Percentiles rank a stretch among this genome's conserved stretches.
These are phyloP conservation scores for Vulpes lagopus DNA, from an alignment of 2,113 vertebrate genomes.

Conservation along the genomic window DNA sequence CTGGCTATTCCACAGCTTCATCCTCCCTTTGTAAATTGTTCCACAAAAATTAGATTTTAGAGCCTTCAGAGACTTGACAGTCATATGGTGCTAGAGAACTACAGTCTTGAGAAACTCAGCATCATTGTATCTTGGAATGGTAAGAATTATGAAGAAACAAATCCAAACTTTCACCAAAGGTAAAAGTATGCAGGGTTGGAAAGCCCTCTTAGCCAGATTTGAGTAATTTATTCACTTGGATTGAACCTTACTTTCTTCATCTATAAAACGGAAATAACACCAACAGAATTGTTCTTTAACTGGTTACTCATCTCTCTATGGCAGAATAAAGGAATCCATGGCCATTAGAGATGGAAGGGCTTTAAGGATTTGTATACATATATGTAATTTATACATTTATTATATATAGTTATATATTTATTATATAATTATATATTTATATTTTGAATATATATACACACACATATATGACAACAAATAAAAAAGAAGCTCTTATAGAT, in stretches of 20 bases:
- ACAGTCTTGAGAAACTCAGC: slow-evolving; percentile 45
- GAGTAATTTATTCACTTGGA: not conserved
- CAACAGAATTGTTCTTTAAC: not conserved
- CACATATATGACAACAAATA: not conserved
- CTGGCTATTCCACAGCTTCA: slow-evolving; percentile 40
- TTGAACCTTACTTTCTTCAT: not conserved
- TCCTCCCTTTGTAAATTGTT: slow-evolving; percentile 17
- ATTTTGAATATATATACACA: not conserved
- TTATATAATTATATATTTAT: not conserved
- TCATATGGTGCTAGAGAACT: slow-evolving; percentile 13
- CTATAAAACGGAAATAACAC: slow-evolving; percentile 18
- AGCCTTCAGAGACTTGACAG: not conserved
- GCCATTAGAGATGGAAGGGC: not conserved
- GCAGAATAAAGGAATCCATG: slow-evolving; percentile 30
- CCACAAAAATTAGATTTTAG: slow-evolving; percentile 55
- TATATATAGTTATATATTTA: not conserved
- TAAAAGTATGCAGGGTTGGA: not conserved
- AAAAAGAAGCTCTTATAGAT: not conserved
- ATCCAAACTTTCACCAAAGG: not conserved
- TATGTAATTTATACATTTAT: not conserved
- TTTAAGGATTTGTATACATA: not conserved
- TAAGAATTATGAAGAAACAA: slow-evolving; percentile 60
- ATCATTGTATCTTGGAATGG: not conserved
- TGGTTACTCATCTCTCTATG: not conserved
- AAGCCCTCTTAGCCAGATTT: slow-evolving; percentile 32